A percentile compares a stretch with the other conserved stretches of the same genome.
These are phyloP conservation scores for Clinocottus analis DNA, from an alignment of 2,113 vertebrate genomes.

Conservation along the genomic window DNA sequence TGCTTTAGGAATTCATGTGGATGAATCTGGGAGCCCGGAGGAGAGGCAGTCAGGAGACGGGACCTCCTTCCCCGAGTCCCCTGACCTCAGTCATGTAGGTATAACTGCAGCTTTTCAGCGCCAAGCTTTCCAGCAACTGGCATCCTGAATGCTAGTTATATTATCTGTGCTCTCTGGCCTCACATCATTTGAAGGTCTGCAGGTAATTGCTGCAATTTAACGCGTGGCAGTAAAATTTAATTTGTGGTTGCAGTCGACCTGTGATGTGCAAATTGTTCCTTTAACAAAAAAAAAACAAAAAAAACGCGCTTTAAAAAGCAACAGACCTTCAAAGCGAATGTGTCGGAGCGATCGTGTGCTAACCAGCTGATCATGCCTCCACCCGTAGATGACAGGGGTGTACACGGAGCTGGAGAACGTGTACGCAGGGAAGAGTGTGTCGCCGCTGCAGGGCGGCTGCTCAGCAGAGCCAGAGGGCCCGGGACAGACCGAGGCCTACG, in stretches of 20 bases:
- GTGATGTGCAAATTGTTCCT: background rate
- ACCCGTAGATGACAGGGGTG: conserved; percentile 93
- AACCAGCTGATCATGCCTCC: conserved; percentile 73
- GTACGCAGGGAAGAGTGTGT: conserved; percentile 87
- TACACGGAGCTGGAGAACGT: conserved; percentile 93
- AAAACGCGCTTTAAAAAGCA: background rate
- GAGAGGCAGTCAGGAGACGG: conserved; percentile 98
- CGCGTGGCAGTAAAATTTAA: background rate
- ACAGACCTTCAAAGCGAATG: conserved; percentile 64
- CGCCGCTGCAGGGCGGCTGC: conserved; percentile 73
- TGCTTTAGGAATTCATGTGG: conserved; percentile 86
- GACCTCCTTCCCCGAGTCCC: conserved; percentile 96
- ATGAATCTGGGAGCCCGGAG: conserved; percentile 88
- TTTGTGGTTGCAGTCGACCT: background rate
- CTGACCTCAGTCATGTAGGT: conserved; percentile 95
- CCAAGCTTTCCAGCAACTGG: conserved; percentile 39
- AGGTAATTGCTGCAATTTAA: background rate
- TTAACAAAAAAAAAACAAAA: too few species aligned
- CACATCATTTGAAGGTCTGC: conserved; percentile 68
- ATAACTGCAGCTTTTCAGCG: conserved; percentile 57
- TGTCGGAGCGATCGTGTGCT: conserved; percentile 44
- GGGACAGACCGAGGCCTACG: conserved; percentile 82
- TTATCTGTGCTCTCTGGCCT: conserved; percentile 53
- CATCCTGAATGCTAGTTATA: conserved; percentile 46
- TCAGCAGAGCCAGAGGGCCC: conserved; percentile 83